Evolutionary conservation across 2,888 invertebrate species (phyloP), one percentile per base, ranked within the genome.

Genomic region (Athetis lepigone): DNA sequence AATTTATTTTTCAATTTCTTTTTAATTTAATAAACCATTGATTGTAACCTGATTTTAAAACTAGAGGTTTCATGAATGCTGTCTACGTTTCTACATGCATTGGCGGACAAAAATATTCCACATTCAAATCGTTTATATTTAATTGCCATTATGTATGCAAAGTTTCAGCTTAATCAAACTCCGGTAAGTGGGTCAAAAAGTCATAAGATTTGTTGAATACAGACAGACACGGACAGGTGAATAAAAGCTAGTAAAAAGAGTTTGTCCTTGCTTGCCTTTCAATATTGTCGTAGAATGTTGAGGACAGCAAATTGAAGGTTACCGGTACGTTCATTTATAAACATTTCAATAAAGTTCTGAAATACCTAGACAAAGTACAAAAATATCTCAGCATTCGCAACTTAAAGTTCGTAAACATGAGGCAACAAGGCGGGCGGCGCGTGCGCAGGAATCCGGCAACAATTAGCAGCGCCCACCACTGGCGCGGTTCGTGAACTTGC

Each of bases 401-500:
- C 6, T 33, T 46, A 16, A 39, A 19, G 8, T 36, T 39, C n/a
- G 7, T 25, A 55, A 2, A 16, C 27, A 40, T 23, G 40, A 37
- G 23, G 25, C 55, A 37, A 68, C 23, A 43, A 61, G 77, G 54
- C 67, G 51, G 59, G 60, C 68, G 75, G 76, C 78, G 77, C 70
- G 60, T 5, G 55, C 57, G 79, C 76, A 79, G 88, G 92, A 91
- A 92, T 92, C 91, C 92, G 92, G 91, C 80, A 90, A 85, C 85
- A 83, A 88, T 90, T 88, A 90, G 77, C 80, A 57, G 81, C 88
- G 84, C 92, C 92, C 83, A 91, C 92, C 83, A 91, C 91, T 19
- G 65, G 80, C 78, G 82, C 82, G 80, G 84, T 81, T 82, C 80
- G 64, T 84, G 86, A 86, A 88, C 85, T 88, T 88, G 79, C 72